Evolutionary conservation across 1,140 invertebrate species (phyloP), one percentile per base, ranked within the genome.

Genomic region (Thereuonema tuberculata): DNA sequence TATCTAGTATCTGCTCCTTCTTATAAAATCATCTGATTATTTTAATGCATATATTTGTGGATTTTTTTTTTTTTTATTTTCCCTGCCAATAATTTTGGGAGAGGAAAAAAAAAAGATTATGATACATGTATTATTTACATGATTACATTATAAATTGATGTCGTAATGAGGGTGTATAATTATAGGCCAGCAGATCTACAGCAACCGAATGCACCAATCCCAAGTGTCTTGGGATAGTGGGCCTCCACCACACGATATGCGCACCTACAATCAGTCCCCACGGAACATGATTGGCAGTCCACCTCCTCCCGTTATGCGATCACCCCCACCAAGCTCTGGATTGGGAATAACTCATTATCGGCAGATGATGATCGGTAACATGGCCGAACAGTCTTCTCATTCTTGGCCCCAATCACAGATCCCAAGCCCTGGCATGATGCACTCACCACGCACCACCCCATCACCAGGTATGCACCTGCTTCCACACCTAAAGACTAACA

Each of bases 391-490:
- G 29, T 62, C 63, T 12, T 57, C 62, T 0, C 65, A 64, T 20
- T 50, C 62, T 1, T 65, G 64, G 65, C 52, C 63, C n/a, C 64
- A 65, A 26, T 61, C 61, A 14, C 65, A 66, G 50, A 62, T 64
- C 12, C 61, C 63, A 3, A 66, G 65, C 29, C 64, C 65, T 21
- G 54, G 61, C 21, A 56, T 61, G 60, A 63, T 66, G 2, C 63
- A 60, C 24, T 67, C 66, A 0, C 67, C 67, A 2, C 59, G 67
- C 9, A 63, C 62, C 21, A 68, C 67, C 12, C 67, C 67, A 14
- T 68, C 67, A 2, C 63, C 63, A 43, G 59, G 59, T 60, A 54
- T 5, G 14, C 37, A 9, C 37, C 9, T 43, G n/a, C n/a, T n/a
- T n/a, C n/a, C n/a, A n/a, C n/a, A n/a, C n/a, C n/a, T n/a, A n/a